These are phyloP conservation scores for Xylota segnis DNA, from an alignment of 2,888 invertebrate genomes.

Conservation along the genomic window DNA sequence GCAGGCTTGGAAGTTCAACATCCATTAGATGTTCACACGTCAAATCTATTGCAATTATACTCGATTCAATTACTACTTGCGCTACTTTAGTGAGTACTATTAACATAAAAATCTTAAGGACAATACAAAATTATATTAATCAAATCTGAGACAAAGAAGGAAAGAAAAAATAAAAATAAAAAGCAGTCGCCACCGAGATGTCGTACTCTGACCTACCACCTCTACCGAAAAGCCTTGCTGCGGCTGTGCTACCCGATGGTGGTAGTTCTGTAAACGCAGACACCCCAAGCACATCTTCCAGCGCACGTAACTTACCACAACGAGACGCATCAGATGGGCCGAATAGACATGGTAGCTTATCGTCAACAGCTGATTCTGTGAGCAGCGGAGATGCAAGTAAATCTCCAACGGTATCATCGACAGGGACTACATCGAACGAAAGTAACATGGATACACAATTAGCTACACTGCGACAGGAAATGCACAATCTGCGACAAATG, in stretches of 20 bases:
- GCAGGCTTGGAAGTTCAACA: constrained; percentile 99
- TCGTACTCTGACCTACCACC: constrained; percentile 93
- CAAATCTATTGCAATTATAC: constrained; percentile 50
- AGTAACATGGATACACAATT: constrained; percentile 90
- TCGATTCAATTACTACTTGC: constrained; percentile 58
- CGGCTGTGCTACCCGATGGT: constrained; percentile 85
- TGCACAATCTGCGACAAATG: constrained; percentile 93
- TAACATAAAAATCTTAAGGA: constrained; percentile 37
- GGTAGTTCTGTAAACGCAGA: constrained; percentile 43
- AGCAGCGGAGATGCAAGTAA: constrained; percentile 82
- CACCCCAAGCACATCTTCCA: constrained; percentile 68
- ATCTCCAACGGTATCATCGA: constrained; percentile 82
- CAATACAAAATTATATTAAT: constrained; percentile 38
- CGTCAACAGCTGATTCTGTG: constrained; percentile 83
- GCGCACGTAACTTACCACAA: constrained; percentile 65
- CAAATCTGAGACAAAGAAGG: constrained; percentile 31
- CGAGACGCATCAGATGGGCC: constrained; percentile 50
- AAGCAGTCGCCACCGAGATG: constrained; percentile 79
- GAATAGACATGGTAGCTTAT: constrained; percentile 82
- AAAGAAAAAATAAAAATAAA: no score
- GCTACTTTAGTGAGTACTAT: constrained; percentile 60
- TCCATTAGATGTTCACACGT: constrained; percentile 85
- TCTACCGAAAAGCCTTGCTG: constrained; percentile 94
- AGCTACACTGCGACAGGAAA: constrained; percentile 93
- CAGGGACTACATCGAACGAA: constrained; percentile 85